Evolutionary conservation across 2,797 vertebrate species (phyloP), one percentile per base, ranked within the genome.

Genomic region (Leuciscus waleckii): DNA sequence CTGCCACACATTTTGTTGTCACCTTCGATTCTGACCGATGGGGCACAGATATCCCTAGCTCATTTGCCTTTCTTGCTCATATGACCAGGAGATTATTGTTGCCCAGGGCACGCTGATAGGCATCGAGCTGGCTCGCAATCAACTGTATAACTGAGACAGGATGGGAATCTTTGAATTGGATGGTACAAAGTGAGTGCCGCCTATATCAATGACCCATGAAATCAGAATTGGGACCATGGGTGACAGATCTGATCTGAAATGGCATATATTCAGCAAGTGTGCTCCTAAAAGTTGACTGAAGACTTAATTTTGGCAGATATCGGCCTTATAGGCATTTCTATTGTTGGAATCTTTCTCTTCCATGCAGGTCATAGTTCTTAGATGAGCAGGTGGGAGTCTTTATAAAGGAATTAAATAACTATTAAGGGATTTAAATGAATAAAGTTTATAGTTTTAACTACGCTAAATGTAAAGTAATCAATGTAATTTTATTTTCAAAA

Each of bases 21-120:
- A 70, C n/a, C 37, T 70, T 21, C 8, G 5, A 61, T 35, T 67
- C 21, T 43, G n/a, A 70, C 49, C 46, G 83, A 84, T 78, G 51
- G 37, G 37, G 49, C 26, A 61, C 21, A n/a, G 37, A 70, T 84
- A 56, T 69, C 49, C 26, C 1, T 35, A 11, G 63, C 26, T 84
- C 37, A 84, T 83, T 46, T n/a, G 3, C 49, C 8, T 16, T 35
- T 84, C 26, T 69, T 41, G 61, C 46, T n/a, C 82, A 58, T 29
- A 78, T 84, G 65, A 69, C 35, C 46, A 77, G 46, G 65, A 35
- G 2, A 43, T 84, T 84, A 70, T 56, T 43, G 74, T 78, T 84
- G 37, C 74, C 49, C 74, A 19, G 83, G 51, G 49, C 26, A 70
- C 5, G 1, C 32, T 56, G 73, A 83, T 68, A 54, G 58, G 23